These are phyloP conservation scores for Toxotes jaculatrix DNA, from an alignment of 2,113 vertebrate species.

Conservation along the genomic window DNA sequence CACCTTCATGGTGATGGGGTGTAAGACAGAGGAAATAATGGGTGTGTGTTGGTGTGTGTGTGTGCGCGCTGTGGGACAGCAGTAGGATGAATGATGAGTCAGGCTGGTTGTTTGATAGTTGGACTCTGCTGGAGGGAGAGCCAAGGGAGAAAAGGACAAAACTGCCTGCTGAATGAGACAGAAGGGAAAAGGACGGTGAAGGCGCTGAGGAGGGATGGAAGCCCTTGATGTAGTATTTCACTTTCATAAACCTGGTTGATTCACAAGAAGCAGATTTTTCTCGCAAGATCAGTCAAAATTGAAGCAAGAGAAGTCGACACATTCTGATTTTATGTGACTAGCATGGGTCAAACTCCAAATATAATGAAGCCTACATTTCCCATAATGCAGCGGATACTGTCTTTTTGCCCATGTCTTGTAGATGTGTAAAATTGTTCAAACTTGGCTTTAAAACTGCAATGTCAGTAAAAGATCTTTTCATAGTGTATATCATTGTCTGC, in stretches of 20 bases:
- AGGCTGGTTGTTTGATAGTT: constrained; percentile 61
- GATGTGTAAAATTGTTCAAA: too few relatives aligned
- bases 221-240: not conserved
- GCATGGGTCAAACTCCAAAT: not conserved
- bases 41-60: constrained; percentile 41
- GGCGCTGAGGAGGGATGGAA: not conserved
- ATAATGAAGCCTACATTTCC: not conserved
- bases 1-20: constrained; percentile 69
- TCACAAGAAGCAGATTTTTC: not conserved
- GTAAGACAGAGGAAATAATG: constrained; percentile 64
- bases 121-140: constrained; percentile 26
- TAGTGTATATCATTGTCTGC: not conserved
- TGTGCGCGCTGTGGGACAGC: constrained; percentile 26
- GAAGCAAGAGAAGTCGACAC: not conserved
- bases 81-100: constrained; percentile 69
- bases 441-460: not conserved
- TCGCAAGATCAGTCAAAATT: not conserved
- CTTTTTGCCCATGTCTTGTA: not conserved
- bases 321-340: not conserved
- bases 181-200: constrained; percentile 19
- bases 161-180: constrained; percentile 15
- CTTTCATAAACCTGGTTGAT: not conserved
- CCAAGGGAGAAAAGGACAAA: constrained; percentile 37
- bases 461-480: too few relatives aligned
- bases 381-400: not conserved